Evolutionary conservation across 2,113 vertebrate species (phyloP).

Genomic region (Puma concolor): DNA sequence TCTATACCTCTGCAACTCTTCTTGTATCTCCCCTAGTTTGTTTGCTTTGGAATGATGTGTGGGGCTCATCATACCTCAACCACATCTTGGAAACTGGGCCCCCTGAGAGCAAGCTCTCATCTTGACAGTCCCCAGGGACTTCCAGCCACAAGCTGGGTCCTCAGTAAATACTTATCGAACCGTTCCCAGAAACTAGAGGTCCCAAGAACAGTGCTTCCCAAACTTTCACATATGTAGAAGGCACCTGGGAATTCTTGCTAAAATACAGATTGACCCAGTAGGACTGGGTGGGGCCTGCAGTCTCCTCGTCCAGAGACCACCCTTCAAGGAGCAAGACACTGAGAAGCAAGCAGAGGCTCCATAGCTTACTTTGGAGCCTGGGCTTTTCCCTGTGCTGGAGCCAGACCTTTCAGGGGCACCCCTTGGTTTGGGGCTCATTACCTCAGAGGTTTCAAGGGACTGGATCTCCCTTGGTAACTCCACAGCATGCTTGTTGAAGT

Average conservation of each 20-base stretch:
- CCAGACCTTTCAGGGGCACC: neutral
- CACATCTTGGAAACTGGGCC: neutral
- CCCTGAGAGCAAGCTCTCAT: neutral
- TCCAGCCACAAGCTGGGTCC: neutral
- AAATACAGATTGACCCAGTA: neutral
- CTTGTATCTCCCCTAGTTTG: neutral
- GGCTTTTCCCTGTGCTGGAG: neutral
- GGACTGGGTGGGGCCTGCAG: neutral
- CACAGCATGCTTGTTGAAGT: conserved; percentile 97
- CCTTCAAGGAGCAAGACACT: neutral
- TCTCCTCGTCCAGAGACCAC: fast-evolving
- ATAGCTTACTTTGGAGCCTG: fast-evolving
- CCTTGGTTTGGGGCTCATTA: conserved; percentile 72
- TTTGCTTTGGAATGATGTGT: neutral
- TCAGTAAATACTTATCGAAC: neutral
- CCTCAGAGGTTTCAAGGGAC: conserved; percentile 96
- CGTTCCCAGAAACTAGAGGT: neutral
- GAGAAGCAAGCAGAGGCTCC: fast-evolving
- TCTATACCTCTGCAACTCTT: neutral
- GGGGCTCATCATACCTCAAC: neutral
- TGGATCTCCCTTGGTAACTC: conserved; percentile 97
- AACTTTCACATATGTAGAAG: neutral
- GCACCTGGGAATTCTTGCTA: too few species aligned
- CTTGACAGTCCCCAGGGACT: neutral
- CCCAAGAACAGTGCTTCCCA: neutral